Evolutionary conservation across 2,888 invertebrate species (phyloP), one percentile per base, ranked within the genome.

Genomic region (Neelides folsomi): DNA sequence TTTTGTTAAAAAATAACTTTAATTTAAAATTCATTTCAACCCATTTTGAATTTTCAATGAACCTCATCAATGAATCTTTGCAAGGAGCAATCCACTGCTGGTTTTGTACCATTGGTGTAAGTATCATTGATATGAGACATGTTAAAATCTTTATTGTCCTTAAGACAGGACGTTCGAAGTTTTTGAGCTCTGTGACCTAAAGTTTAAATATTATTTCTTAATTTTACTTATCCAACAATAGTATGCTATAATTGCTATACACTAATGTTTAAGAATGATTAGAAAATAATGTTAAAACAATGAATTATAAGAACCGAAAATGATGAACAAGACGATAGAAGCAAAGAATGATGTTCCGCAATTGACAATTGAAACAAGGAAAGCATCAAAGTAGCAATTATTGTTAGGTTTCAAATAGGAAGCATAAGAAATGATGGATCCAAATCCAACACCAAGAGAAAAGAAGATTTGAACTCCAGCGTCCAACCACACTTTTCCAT

Each of bases 401-500:
- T 58, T 58, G 2, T 50, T 46, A 9, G 53, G 46, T 36, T 47
- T 36, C 9, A 45, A 38, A 41, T 53, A 54, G 5, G 56, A 54
- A 3, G 58, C 58, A 47, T 52, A 58, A 2, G 52, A 42, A 34
- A 56, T 51, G 9, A 58, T 40, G 20, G 47, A 48, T 4, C 58
- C 58, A 18, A 39, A 45, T 20, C 47, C 58, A 15, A 58, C 27
- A 2, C 54, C 54, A 2, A 56, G 44, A 1, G 54, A 53, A 27
- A 58, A 58, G 16, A 58, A 56, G 12, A 58, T 56, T 43, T 58
- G 58, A 13, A 54, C 49, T n/a, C 54, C 58, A 16, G 56, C 56
- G 27, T 46, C 45, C 13, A 53, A 43, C 58, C 55, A 58, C 2
- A 54, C 50, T n/a, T 39, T 19, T 1, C 49, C 41, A 12, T 50